Conservation (phyloP, 2,888 invertebrate species). For the Oligia fasciuncula region DNA sequence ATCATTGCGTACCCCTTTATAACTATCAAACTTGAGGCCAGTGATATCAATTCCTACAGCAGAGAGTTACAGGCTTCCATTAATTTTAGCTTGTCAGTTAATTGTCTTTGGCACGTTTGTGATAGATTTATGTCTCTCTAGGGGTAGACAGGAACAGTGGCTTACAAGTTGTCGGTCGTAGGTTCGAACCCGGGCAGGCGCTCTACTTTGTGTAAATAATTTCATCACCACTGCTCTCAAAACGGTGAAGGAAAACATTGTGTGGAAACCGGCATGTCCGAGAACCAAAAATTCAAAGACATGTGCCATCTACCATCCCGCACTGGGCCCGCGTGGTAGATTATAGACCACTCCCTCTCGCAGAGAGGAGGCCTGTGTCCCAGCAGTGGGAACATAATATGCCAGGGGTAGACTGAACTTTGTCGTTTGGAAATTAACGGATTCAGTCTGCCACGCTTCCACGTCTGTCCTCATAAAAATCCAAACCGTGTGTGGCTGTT, state of each 20-base stretch:
- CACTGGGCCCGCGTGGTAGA: not conserved
- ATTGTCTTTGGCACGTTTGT: not conserved
- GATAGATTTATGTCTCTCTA: slow-evolving; percentile 3
- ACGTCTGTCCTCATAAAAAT: not conserved
- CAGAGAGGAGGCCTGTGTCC: not conserved
- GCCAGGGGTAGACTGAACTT: not conserved
- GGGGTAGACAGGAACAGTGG: not conserved
- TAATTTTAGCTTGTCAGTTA: slow-evolving; percentile 11
- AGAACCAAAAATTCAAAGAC: not conserved
- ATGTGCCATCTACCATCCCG: not conserved
- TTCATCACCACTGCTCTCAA: not conserved
- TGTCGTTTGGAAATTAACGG: not conserved
- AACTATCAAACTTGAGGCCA: slow-evolving; percentile 21
- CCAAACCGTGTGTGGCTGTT: not conserved
- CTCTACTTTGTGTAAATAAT: too few relatives aligned
- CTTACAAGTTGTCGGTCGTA: not conserved
- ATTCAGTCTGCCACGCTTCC: not conserved
- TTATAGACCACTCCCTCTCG: not conserved
- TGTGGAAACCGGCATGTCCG: not conserved
- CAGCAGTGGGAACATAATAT: not conserved
- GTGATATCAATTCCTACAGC: slow-evolving; percentile 37
- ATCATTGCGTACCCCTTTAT: slow-evolving; percentile 15
- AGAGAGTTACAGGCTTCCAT: slow-evolving; percentile 1
- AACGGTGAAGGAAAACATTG: not conserved
- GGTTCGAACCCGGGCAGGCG: too few relatives aligned